phyloP scores from a whole-genome alignment of 2,113 vertebrate genomes.

The Ivindomyrus marchei region DNA sequence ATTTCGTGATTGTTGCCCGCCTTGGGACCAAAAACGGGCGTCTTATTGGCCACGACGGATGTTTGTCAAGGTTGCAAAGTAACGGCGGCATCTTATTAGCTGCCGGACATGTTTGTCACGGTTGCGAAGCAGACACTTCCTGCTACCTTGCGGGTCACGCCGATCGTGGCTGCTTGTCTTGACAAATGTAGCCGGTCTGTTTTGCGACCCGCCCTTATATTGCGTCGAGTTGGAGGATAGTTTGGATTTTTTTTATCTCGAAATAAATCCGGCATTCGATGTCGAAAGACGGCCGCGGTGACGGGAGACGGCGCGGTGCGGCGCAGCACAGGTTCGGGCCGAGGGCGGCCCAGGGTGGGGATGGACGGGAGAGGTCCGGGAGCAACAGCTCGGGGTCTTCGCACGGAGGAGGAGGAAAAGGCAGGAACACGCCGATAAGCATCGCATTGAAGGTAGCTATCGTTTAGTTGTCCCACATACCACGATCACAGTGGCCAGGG shows the following conservation, averaged over 20 bases:
- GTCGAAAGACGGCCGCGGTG: slow-evolving; percentile 67
- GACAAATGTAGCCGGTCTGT: slow-evolving; percentile 17
- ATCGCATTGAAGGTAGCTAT: slow-evolving; percentile 53
- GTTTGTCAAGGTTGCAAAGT: not conserved
- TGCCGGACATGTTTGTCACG: not conserved
- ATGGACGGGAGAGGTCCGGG: slow-evolving; percentile 66
- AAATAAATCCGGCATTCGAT: slow-evolving; percentile 34
- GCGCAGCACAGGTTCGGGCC: slow-evolving; percentile 60
- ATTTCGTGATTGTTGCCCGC: fast-evolving
- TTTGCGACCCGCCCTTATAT: slow-evolving; percentile 30
- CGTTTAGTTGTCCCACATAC: not conserved
- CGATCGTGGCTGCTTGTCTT: slow-evolving; percentile 34
- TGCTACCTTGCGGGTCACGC: slow-evolving; percentile 37
- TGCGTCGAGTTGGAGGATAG: slow-evolving; percentile 1
- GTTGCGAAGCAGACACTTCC: slow-evolving; percentile 38
- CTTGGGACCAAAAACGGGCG: not conserved
- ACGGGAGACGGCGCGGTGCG: slow-evolving; percentile 61
- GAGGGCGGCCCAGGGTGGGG: slow-evolving; percentile 54
- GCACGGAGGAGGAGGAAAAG: slow-evolving; percentile 67
- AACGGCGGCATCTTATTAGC: not conserved
- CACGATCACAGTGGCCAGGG: not conserved
- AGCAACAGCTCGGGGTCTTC: slow-evolving; percentile 71
- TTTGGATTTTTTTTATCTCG: not conserved
- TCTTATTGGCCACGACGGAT: not conserved
- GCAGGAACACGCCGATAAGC: slow-evolving; percentile 50